A percentile compares a stretch with the other conserved stretches of the same genome.
Evolutionary conservation across 1,140 invertebrate genomes (phyloP).

Genomic region (Ostrea denselamellosa): DNA sequence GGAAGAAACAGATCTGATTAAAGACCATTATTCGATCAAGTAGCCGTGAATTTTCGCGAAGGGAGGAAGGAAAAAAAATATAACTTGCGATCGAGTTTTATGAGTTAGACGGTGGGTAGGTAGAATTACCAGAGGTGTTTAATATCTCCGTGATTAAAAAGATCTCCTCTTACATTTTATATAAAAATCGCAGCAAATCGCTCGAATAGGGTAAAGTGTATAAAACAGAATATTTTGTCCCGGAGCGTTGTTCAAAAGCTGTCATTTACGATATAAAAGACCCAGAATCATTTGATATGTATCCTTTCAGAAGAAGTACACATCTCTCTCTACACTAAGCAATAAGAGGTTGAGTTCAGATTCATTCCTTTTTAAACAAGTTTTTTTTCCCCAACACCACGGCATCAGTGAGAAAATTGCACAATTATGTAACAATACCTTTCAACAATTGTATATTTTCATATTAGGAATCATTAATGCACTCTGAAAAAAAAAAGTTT

Average conservation of each 20-base stretch:
- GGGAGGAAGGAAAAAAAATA: not conserved
- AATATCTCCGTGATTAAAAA: constrained; percentile 28
- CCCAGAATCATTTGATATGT: constrained; percentile 29
- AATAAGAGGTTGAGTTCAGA: not conserved
- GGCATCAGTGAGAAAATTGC: not conserved
- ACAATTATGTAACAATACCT: not conserved
- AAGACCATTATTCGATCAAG: constrained; percentile 20
- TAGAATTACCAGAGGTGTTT: constrained; percentile 30
- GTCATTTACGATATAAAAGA: constrained; percentile 23
- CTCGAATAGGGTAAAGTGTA: constrained; percentile 8
- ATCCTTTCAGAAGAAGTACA: not conserved
- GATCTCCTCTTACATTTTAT: constrained; percentile 21
- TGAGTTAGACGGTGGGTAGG: constrained; percentile 9
- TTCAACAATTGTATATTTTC: not conserved
- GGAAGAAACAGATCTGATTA: constrained; percentile 5
- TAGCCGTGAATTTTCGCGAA: not conserved
- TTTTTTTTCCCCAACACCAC: constrained; percentile 4
- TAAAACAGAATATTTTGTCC: not conserved
- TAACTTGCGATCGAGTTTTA: not conserved
- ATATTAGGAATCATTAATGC: not conserved
- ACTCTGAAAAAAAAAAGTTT: too few relatives aligned
- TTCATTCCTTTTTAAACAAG: not conserved
- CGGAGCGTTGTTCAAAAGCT: not conserved
- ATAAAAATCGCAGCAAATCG: constrained; percentile 1
- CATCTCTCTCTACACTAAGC: not conserved